Conservation (phyloP, 2,797 vertebrate genomes). For the Falco concolor region DNA sequence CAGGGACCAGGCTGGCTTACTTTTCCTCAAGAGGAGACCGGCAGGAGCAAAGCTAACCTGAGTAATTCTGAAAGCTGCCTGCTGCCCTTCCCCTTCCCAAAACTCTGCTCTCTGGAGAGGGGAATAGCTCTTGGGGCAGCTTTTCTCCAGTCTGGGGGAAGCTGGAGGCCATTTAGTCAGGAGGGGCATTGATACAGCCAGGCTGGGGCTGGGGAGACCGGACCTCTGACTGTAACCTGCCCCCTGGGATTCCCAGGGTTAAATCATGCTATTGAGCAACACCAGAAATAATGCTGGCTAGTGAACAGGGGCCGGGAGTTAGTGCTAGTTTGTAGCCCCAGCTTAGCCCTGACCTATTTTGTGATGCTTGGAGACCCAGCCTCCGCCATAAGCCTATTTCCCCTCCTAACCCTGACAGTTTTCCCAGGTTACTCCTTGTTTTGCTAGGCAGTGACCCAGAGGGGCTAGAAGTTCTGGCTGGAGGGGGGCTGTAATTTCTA, state of each 20-base stretch:
- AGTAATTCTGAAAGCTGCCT: not conserved
- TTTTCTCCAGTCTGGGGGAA: not conserved
- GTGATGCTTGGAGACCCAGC: not conserved
- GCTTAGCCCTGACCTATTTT: not conserved
- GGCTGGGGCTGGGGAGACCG: not conserved
- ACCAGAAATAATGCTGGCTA: not conserved
- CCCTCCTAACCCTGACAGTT: not conserved
- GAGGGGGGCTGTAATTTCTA: no score
- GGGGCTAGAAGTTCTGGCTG: no score
- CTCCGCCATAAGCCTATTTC: accelerated
- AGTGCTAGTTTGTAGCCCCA: not conserved
- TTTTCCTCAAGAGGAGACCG: accelerated
- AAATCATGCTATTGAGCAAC: not conserved
- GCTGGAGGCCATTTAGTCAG: not conserved
- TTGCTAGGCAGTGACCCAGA: not conserved
- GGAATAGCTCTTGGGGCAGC: not conserved
- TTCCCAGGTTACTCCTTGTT: not conserved
- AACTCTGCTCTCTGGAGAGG: not conserved
- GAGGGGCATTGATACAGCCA: not conserved
- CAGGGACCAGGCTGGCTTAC: not conserved
- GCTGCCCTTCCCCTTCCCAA: not conserved
- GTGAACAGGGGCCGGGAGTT: not conserved
- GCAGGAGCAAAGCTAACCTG: not conserved
- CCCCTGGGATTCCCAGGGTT: not conserved
- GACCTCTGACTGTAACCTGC: not conserved